phyloP scores from a whole-genome alignment of 1,140 invertebrate genomes.

The Hyles euphorbiae region DNA sequence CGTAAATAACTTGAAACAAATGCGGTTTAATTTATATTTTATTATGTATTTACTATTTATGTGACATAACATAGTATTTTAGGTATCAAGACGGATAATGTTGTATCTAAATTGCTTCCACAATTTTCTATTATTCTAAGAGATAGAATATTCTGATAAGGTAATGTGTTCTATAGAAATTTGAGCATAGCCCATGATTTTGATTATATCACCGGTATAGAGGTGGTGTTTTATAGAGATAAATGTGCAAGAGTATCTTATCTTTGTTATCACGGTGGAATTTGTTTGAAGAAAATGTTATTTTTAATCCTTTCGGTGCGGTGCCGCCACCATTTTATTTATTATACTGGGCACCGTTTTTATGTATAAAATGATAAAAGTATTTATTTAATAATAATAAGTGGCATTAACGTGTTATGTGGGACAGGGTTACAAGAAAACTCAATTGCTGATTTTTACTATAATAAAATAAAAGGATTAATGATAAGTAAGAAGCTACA shows the following conservation, averaged over 20 bases:
- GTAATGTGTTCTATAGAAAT: too few species aligned
- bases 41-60: too few species aligned
- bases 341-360: slow-evolving; percentile 12
- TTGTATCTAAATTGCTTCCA: too few species aligned
- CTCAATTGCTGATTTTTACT: too few species aligned
- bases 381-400: slow-evolving; percentile 7
- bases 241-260: slow-evolving; percentile 18
- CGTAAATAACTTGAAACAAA: too few species aligned
- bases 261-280: slow-evolving; percentile 43
- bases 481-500: too few species aligned
- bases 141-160: too few species aligned
- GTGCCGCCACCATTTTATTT: slow-evolving; percentile 28
- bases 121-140: too few species aligned
- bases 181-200: slow-evolving; percentile 1
- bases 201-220: slow-evolving; percentile 7
- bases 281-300: slow-evolving; percentile 47
- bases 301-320: slow-evolving; percentile 40
- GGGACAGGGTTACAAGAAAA: neutral
- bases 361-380: slow-evolving; percentile 9
- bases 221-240: neutral
- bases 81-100: too few species aligned
- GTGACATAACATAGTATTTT: too few species aligned
- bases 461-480: too few species aligned
- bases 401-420: neutral
- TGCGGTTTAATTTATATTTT: too few species aligned